These are phyloP conservation scores for Spea bombifrons DNA, from an alignment of 2,113 vertebrate species.

Conservation along the genomic window DNA sequence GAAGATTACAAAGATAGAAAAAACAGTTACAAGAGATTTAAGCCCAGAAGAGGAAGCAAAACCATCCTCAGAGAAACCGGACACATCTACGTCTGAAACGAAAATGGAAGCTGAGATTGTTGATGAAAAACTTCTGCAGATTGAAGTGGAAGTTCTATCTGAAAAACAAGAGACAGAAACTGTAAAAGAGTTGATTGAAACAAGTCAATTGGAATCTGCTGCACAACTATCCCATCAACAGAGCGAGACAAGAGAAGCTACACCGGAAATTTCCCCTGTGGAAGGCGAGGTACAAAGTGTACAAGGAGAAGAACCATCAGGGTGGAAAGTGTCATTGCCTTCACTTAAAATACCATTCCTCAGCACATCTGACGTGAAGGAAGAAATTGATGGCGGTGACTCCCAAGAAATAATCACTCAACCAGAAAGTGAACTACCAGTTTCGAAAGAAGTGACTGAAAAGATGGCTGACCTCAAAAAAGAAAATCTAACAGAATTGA, in stretches of 20 bases:
- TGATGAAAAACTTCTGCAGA: not conserved
- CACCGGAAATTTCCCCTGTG: not conserved
- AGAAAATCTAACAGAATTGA: not conserved
- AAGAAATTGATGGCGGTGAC: not conserved
- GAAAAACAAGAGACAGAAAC: no score
- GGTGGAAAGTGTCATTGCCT: not conserved
- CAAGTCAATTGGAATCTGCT: no score
- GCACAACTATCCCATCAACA: no score
- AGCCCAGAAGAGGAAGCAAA: not conserved
- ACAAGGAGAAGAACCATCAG: not conserved
- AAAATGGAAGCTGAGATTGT: not conserved
- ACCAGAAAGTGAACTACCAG: no score
- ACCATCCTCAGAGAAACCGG: not conserved
- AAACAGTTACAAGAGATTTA: not conserved
- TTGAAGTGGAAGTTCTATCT: not conserved
- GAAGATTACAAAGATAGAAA: slow-evolving; percentile 7
- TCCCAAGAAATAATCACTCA: no score
- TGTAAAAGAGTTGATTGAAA: not conserved
- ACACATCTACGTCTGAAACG: not conserved
- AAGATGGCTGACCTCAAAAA: not conserved
- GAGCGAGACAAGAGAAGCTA: not conserved
- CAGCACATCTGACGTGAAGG: no score
- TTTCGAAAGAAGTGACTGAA: no score
- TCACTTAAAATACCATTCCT: not conserved
- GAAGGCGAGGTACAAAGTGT: not conserved